These are phyloP conservation scores for Rhinopomastus cyanomelas DNA, from an alignment of 2,113 vertebrate genomes.

Conservation along the genomic window DNA sequence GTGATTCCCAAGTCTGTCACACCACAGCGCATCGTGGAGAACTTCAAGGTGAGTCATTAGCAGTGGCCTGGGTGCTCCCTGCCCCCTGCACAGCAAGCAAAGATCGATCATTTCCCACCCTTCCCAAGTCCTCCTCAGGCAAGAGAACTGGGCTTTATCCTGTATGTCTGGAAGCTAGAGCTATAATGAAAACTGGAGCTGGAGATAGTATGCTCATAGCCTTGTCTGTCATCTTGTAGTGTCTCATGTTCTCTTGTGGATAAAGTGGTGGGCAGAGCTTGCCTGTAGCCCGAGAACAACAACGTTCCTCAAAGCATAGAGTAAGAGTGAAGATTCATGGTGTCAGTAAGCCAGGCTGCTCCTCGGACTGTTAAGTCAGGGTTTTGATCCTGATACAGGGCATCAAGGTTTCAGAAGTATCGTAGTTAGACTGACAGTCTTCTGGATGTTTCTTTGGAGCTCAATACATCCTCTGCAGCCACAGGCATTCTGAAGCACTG, in stretches of 20 bases:
- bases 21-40: conserved; percentile 86
- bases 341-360: background rate
- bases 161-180: background rate
- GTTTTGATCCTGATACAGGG: background rate
- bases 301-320: background rate
- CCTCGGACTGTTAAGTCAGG: background rate
- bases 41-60: conserved; percentile 78
- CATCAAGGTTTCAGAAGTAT: background rate
- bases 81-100: background rate
- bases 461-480: background rate
- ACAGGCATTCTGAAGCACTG: background rate
- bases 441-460: background rate
- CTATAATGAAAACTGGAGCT: background rate
- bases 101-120: background rate
- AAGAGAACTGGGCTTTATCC: background rate
- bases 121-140: background rate
- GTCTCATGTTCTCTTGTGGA: background rate
- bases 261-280: background rate
- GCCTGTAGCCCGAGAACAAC: background rate
- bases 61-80: background rate
- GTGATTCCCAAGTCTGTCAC: conserved; percentile 91
- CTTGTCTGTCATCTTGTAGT: background rate
- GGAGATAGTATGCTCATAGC: background rate
- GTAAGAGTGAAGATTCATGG: background rate
- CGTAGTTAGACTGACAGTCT: background rate